Percentiles rank a stretch among this genome's conserved stretches.
Conservation (phyloP, 2,888 invertebrate genomes). For the Drepanosiphum platanoidis region DNA sequence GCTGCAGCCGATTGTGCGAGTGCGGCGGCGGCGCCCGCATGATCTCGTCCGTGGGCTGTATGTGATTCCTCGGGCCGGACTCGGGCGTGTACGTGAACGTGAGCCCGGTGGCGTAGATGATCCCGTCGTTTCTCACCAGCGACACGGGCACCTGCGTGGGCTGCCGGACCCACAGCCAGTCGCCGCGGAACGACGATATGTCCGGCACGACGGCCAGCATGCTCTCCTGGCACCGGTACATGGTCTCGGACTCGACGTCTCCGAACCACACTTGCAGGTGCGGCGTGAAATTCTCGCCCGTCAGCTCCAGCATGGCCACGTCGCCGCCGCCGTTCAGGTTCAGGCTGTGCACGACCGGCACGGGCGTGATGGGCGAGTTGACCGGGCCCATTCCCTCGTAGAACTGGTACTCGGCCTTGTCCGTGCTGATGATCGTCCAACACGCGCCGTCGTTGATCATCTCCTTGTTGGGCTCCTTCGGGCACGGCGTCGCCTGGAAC, state of each 20-base stretch:
- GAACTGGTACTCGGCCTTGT: constrained; percentile 99
- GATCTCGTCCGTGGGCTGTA: constrained; percentile 86
- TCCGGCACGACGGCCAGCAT: constrained; percentile 98
- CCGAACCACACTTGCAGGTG: constrained; percentile 95
- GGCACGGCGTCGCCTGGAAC: constrained; percentile 97
- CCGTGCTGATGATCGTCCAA: constrained; percentile 99
- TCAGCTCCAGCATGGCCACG: constrained; percentile 96
- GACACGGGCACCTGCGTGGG: constrained; percentile 93
- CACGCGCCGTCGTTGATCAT: constrained; percentile 99
- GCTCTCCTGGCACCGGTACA: constrained; percentile 94
- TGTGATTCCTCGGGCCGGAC: constrained; percentile 89
- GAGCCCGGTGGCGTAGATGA: constrained; percentile 97
- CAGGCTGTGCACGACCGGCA: constrained; percentile 93
- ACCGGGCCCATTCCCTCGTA: constrained; percentile 99
- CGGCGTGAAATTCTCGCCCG: constrained; percentile 97
- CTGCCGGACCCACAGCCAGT: constrained; percentile 94
- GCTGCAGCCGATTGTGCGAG: constrained; percentile 37
- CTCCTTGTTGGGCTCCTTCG: constrained; percentile 96
- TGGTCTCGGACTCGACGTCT: constrained; percentile 97
- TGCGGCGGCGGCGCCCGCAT: constrained; percentile 69
- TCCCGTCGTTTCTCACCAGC: constrained; percentile 94
- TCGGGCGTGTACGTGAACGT: constrained; percentile 99
- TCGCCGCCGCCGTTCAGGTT: constrained; percentile 97
- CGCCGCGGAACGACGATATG: constrained; percentile 93
- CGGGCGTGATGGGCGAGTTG: constrained; percentile 93